Percentiles rank a stretch among this genome's conserved stretches.
Conservation (phyloP, 37 sponge, comb jelly and placozoan genomes). For the Agelas oroides region DNA sequence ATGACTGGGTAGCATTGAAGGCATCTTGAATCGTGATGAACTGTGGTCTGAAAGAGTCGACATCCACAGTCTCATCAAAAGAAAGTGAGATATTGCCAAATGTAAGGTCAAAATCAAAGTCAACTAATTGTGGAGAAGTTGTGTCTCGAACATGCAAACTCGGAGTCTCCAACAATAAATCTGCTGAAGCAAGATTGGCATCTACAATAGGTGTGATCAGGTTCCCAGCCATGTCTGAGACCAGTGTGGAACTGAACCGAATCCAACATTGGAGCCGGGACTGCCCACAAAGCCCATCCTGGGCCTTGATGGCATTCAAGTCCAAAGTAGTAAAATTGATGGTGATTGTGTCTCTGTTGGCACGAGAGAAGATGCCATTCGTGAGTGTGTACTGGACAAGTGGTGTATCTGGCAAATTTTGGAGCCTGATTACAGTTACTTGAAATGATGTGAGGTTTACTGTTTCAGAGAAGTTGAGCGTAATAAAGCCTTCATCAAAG, state of each 20-base stretch:
- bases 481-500: conserved; percentile 58
- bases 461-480: conserved; percentile 84
- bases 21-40: conserved; percentile 61
- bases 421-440: conserved; percentile 35
- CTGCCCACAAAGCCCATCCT: conserved; percentile 49
- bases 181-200: conserved; percentile 3
- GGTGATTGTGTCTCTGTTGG: conserved; percentile 66
- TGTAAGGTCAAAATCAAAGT: conserved; percentile 70
- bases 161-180: conserved; percentile 7
- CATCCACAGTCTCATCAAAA: conserved; percentile 88
- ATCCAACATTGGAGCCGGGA: conserved; percentile 64
- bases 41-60: conserved; percentile 56
- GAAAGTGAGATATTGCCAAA: conserved; percentile 54
- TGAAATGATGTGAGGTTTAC: conserved; percentile 61
- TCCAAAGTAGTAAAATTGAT: conserved; percentile 63
- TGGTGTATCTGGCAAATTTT: conserved; percentile 16
- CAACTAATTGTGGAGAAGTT: conserved; percentile 62
- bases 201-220: conserved; percentile 41
- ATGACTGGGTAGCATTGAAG: conserved; percentile 52
- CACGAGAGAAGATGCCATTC: conserved; percentile 21
- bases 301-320: conserved; percentile 79
- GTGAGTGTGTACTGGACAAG: conserved; percentile 32
- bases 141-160: conserved; percentile 58
- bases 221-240: conserved; percentile 83
- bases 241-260: conserved; percentile 48